Percentiles rank a stretch among this genome's conserved stretches.
Evolutionary conservation across 2,113 vertebrate genomes (phyloP).

Genomic region (Dicaeum eximium): DNA sequence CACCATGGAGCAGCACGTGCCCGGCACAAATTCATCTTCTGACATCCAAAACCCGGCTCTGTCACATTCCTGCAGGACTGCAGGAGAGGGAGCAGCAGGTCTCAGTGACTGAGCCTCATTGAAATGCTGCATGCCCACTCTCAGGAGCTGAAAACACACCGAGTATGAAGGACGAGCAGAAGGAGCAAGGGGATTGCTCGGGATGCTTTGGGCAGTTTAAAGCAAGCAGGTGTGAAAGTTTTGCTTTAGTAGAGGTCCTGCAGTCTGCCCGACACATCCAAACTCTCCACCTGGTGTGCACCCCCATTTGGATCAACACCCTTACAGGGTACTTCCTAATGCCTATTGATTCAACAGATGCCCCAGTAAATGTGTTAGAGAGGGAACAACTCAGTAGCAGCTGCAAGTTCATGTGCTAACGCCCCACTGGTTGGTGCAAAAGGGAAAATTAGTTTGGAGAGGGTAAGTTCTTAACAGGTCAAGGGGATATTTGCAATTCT

Average conservation of each 20-base stretch:
- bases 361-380: neutral
- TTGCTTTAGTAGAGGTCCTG: neutral
- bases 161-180: neutral
- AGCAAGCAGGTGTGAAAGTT: neutral
- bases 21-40: neutral
- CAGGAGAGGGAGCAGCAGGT: neutral
- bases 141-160: neutral
- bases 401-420: neutral
- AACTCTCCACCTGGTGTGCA: neutral
- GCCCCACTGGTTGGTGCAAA: neutral
- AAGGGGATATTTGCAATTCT: neutral
- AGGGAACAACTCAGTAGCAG: neutral
- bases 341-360: neutral
- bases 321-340: neutral
- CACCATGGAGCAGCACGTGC: rapidly evolving
- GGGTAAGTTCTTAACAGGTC: neutral
- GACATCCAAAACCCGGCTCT: neutral
- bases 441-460: neutral
- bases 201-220: neutral
- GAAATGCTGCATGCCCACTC: neutral
- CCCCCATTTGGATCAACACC: neutral
- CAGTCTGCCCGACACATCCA: neutral
- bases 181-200: neutral
- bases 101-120: neutral
- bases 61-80: neutral